A percentile compares a stretch with the other conserved stretches of the same genome.
Evolutionary conservation across 2,888 invertebrate genomes (phyloP).

Genomic region (Onthophagus sagittarius): DNA sequence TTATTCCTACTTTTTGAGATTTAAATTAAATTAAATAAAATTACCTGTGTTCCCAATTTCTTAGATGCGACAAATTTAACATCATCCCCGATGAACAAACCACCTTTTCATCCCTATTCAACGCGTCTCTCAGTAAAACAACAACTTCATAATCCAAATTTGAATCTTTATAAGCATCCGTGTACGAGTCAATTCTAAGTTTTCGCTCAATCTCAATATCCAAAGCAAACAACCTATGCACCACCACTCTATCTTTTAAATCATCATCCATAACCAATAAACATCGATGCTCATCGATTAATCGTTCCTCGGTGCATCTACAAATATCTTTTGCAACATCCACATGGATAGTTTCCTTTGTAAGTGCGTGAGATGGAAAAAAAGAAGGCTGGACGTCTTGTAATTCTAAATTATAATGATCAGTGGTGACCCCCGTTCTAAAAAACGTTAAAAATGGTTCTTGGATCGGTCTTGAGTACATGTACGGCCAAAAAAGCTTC

Average conservation of each 20-base stretch:
- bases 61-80: not conserved
- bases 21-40: not conserved
- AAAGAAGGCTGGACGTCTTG: conserved; percentile 43
- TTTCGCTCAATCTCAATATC: conserved; percentile 32
- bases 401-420: conserved; percentile 39
- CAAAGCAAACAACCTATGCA: conserved; percentile 42
- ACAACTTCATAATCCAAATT: not conserved
- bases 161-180: not conserved
- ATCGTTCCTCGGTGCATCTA: conserved; percentile 38
- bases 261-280: conserved; percentile 39
- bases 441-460: conserved; percentile 72
- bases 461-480: conserved; percentile 65
- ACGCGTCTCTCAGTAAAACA: not conserved
- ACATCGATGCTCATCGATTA: conserved; percentile 31
- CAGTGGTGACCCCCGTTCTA: conserved; percentile 66
- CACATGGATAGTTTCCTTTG: conserved; percentile 26
- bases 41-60: not conserved
- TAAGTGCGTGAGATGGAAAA: conserved; percentile 34
- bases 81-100: not conserved
- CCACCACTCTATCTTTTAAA: conserved; percentile 30
- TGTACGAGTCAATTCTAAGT: not conserved
- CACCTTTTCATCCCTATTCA: not conserved
- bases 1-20: too few species aligned
- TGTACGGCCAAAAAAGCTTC: conserved; percentile 66
- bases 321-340: conserved; percentile 36